These are phyloP conservation scores for Phytoseiulus persimilis DNA, from an alignment of 2,888 invertebrate species.

Conservation along the genomic window DNA sequence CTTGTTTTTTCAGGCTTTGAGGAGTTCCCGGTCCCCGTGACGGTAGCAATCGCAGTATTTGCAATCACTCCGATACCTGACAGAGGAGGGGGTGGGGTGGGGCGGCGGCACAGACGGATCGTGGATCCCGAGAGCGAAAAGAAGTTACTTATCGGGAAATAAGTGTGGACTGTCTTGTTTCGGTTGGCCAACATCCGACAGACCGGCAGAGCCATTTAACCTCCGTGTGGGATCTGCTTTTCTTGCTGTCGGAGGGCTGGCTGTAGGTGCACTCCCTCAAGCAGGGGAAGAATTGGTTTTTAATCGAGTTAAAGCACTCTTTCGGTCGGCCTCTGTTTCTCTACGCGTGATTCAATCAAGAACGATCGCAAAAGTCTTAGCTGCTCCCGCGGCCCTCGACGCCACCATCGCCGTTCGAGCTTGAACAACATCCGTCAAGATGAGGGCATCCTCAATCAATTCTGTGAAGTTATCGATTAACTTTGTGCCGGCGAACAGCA, in stretches of 20 bases:
- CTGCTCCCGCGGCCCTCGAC: neutral
- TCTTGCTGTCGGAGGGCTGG: neutral
- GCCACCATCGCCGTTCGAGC: neutral
- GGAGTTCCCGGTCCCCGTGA: neutral
- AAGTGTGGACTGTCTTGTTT: neutral
- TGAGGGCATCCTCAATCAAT: neutral
- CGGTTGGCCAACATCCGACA: neutral
- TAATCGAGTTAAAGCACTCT: neutral
- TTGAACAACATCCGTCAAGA: constrained; percentile 5
- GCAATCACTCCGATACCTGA: neutral
- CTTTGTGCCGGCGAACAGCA: neutral
- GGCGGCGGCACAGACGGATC: neutral
- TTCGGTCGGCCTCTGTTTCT: neutral
- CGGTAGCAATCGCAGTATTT: neutral
- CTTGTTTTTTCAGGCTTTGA: neutral
- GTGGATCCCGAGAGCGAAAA: too few species aligned
- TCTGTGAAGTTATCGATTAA: neutral
- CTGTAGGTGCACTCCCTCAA: neutral
- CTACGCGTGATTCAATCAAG: constrained; percentile 5
- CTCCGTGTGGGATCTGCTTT: neutral
- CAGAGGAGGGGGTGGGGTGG: neutral
- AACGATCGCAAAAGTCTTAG: neutral
- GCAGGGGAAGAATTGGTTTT: neutral
- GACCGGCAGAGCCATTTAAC: neutral
- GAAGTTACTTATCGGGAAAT: neutral